These are phyloP conservation scores for Micrasema minimum DNA, from an alignment of 1,140 invertebrate species.

Conservation along the genomic window DNA sequence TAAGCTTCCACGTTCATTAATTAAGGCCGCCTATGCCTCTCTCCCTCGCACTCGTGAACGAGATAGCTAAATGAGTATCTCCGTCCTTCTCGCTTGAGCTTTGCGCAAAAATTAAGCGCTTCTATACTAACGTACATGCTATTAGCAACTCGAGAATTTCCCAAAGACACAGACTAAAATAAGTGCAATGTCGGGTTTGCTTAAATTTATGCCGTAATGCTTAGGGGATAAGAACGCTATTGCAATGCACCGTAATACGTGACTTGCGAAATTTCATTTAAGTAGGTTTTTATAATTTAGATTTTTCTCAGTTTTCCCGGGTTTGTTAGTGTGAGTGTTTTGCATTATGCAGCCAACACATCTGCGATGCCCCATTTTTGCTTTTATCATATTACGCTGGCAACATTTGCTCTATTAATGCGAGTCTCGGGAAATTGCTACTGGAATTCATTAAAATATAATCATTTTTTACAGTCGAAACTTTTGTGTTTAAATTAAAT, in stretches of 20 bases:
- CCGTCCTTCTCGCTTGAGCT: constrained; percentile 63
- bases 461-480: no score
- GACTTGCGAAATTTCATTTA: background rate
- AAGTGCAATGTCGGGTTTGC: constrained; percentile 1
- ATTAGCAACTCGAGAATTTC: constrained; percentile 51
- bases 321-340: constrained; percentile 1
- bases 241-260: background rate
- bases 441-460: constrained; percentile 14
- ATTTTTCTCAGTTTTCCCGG: constrained; percentile 45
- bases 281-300: constrained; percentile 51
- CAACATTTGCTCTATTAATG: constrained; percentile 23
- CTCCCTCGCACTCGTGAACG: constrained; percentile 59
- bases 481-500: no score
- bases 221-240: background rate
- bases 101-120: constrained; percentile 68
- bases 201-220: constrained; percentile 15
- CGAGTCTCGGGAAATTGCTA: background rate
- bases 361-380: background rate
- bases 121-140: constrained; percentile 52
- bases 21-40: constrained; percentile 62
- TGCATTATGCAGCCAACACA: background rate
- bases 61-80: constrained; percentile 65
- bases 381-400: constrained; percentile 19
- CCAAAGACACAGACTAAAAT: constrained; percentile 39
- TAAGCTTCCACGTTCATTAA: constrained; percentile 69